These are phyloP conservation scores for Hydractinia echinata DNA, from an alignment of 30 jellyfish, hydroid and myxozoan genomes.

Conservation along the genomic window DNA sequence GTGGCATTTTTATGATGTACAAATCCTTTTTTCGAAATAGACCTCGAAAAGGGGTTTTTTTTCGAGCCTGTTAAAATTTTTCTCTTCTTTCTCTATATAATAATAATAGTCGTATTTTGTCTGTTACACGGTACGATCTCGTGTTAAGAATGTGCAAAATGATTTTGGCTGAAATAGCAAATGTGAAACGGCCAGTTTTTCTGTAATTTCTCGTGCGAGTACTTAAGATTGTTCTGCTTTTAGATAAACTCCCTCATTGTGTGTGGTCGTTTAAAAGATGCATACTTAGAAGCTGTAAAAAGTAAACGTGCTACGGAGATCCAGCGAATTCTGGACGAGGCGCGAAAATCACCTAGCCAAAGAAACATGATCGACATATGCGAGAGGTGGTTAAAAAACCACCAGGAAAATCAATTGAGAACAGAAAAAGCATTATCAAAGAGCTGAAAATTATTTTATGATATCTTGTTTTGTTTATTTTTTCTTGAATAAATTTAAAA, in stretches of 20 bases:
- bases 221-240: not conserved
- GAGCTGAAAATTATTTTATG: not conserved
- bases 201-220: no score
- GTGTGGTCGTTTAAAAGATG: constrained; percentile 85
- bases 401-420: constrained; percentile 45
- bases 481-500: not conserved
- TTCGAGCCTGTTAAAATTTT: no score
- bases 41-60: no score
- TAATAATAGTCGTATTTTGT: no score
- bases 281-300: constrained; percentile 77
- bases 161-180: not conserved
- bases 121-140: no score
- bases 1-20: no score
- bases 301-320: constrained; percentile 63
- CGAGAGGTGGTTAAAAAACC: constrained; percentile 66
- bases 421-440: constrained; percentile 22
- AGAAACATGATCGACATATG: constrained; percentile 76
- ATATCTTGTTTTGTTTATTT: not conserved
- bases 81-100: no score
- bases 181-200: no score
- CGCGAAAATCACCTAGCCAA: constrained; percentile 52
- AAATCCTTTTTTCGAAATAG: no score
- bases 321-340: constrained; percentile 63
- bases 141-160: not conserved
- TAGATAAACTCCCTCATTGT: constrained; percentile 67